Conservation (phyloP, 1,140 invertebrate genomes). For the Diorhabda elongata region DNA sequence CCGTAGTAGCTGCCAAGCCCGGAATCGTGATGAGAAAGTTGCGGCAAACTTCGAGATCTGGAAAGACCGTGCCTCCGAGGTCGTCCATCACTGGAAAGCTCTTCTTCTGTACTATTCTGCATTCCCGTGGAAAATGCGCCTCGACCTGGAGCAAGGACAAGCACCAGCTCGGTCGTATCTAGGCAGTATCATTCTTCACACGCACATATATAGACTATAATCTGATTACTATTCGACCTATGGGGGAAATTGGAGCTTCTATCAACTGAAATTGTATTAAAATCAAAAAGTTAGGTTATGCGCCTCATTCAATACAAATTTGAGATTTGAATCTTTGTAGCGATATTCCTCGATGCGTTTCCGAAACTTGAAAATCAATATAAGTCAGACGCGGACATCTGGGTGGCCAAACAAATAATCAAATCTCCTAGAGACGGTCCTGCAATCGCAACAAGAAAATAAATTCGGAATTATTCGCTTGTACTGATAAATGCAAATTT, state of each 20-base stretch:
- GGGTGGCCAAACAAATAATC: background rate
- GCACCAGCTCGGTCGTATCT: conserved; percentile 2
- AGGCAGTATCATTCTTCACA: conserved; percentile 22
- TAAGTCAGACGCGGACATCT: no score
- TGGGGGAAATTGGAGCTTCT: background rate
- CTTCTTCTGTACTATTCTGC: conserved; percentile 36
- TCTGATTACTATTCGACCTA: background rate
- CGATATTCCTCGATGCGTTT: no score
- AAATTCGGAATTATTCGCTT: background rate
- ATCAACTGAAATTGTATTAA: background rate
- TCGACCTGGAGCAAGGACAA: background rate
- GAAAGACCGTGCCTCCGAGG: conserved; percentile 36
- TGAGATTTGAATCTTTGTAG: no score
- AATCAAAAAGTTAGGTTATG: no score
- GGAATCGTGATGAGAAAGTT: conserved; percentile 48
- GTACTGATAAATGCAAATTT: conserved; percentile 1
- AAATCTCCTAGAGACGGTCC: background rate
- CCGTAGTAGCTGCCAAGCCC: conserved; percentile 48
- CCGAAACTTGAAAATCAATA: no score
- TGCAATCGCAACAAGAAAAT: background rate
- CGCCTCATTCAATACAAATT: no score
- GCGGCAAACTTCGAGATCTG: conserved; percentile 49
- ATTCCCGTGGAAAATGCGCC: conserved; percentile 14
- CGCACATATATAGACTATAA: conserved; percentile 11
- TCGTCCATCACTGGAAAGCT: conserved; percentile 37